A percentile compares a stretch with the other conserved stretches of the same genome.
These are phyloP conservation scores for Eupleurogrammus muticus DNA, from an alignment of 2,797 vertebrate genomes.

Conservation along the genomic window DNA sequence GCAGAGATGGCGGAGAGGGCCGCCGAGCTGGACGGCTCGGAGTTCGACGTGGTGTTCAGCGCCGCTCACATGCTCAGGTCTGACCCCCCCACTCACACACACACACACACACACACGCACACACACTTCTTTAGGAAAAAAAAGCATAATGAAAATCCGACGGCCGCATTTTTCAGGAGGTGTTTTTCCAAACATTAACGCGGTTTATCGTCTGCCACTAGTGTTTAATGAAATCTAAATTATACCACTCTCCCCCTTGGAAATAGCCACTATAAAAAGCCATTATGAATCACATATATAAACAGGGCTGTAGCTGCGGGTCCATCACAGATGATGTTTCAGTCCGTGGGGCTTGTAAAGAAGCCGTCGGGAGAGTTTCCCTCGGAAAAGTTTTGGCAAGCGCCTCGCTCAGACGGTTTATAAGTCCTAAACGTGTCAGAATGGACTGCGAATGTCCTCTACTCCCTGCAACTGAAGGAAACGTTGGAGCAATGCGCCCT, in stretches of 20 bases:
- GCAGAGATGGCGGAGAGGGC: conserved; percentile 96
- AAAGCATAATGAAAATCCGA: conserved; percentile 7
- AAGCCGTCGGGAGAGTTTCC: conserved; percentile 45
- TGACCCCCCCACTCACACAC: conserved; percentile 28
- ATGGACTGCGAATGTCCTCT: conserved; percentile 53
- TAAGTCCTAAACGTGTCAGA: conserved; percentile 60
- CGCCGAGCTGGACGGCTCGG: conserved; percentile 89
- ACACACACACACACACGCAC: neutral
- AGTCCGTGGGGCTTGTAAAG: conserved; percentile 54
- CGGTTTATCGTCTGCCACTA: conserved; percentile 21
- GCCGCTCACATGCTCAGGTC: conserved; percentile 98
- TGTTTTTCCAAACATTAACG: conserved; percentile 18
- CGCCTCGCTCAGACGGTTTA: conserved; percentile 28
- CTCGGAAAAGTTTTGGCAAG: conserved; percentile 54
- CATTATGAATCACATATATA: conserved; percentile 43
- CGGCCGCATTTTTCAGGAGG: conserved; percentile 3
- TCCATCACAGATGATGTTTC: conserved; percentile 35
- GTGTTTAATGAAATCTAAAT: conserved; percentile 50
- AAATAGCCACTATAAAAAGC: conserved; percentile 42
- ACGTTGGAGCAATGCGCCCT: conserved; percentile 52
- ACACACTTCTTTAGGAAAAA: neutral
- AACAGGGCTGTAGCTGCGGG: conserved; percentile 38
- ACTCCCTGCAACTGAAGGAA: conserved; percentile 47
- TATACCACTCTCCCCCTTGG: conserved; percentile 20
- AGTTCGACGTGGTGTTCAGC: conserved; percentile 98